Conservation (phyloP, 1,140 invertebrate species). For the Dreissena polymorpha region DNA sequence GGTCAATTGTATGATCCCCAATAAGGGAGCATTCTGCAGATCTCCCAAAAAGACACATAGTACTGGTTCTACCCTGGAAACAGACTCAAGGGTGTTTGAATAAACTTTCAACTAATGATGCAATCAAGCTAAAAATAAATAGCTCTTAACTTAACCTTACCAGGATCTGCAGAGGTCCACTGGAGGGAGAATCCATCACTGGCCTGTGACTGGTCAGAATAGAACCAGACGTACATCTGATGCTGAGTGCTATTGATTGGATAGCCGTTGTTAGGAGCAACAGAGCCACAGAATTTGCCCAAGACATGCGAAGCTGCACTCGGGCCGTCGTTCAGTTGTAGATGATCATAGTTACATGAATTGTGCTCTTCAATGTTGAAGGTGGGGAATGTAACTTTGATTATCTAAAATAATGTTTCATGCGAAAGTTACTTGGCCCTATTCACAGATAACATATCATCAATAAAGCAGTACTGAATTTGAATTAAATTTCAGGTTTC, state of each 20-base stretch:
- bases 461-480: too few species aligned
- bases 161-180: conserved; percentile 78
- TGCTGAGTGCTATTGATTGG: conserved; percentile 85
- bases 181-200: conserved; percentile 78
- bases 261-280: conserved; percentile 81
- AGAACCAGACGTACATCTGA: conserved; percentile 78
- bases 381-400: conserved; percentile 82
- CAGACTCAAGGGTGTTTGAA: too few species aligned
- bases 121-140: too few species aligned
- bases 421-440: too few species aligned
- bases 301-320: conserved; percentile 80
- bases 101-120: too few species aligned
- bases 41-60: too few species aligned
- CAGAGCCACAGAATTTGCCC: conserved; percentile 90
- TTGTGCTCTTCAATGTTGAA: conserved; percentile 77
- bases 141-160: not conserved
- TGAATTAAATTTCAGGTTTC: too few species aligned
- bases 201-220: conserved; percentile 67
- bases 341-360: conserved; percentile 76
- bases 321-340: conserved; percentile 85
- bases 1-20: too few species aligned
- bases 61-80: too few species aligned
- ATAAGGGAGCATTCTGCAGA: too few species aligned
- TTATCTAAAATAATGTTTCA: conserved; percentile 65
- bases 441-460: too few species aligned